These are phyloP conservation scores for Diarsia mendica DNA, from an alignment of 2,888 invertebrate genomes.

Conservation along the genomic window DNA sequence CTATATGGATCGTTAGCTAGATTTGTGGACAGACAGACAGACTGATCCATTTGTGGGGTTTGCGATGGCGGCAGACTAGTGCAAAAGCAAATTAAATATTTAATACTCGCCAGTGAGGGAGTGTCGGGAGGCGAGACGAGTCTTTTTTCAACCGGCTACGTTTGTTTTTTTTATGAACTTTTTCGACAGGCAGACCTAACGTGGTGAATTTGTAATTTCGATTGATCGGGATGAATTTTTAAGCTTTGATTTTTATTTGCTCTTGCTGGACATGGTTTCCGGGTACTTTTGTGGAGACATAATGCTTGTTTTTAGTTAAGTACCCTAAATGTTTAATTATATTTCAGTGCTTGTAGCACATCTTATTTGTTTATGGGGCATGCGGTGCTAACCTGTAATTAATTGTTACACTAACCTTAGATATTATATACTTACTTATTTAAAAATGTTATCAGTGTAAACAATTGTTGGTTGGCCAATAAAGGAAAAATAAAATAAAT, in stretches of 20 bases:
- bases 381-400: too few species aligned
- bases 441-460: too few species aligned
- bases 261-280: conserved; percentile 30
- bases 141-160: conserved; percentile 58
- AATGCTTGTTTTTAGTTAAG: too few species aligned
- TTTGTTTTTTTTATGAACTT: conserved; percentile 53
- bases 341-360: too few species aligned
- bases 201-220: conserved; percentile 57
- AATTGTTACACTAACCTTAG: too few species aligned
- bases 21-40: conserved; percentile 66
- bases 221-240: conserved; percentile 59
- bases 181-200: conserved; percentile 45
- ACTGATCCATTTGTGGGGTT: conserved; percentile 74
- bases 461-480: too few species aligned
- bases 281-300: conserved; percentile 12
- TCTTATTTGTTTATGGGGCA: too few species aligned
- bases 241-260: conserved; percentile 31
- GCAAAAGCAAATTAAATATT: conserved; percentile 81
- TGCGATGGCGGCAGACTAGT: conserved; percentile 62
- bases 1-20: conserved; percentile 51
- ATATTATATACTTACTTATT: too few species aligned
- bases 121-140: conserved; percentile 67
- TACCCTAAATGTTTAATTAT: too few species aligned
- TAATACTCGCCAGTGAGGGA: conserved; percentile 72
- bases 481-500: too few species aligned